These are phyloP conservation scores for Avahi laniger DNA, from an alignment of 2,797 vertebrate species.

Conservation along the genomic window DNA sequence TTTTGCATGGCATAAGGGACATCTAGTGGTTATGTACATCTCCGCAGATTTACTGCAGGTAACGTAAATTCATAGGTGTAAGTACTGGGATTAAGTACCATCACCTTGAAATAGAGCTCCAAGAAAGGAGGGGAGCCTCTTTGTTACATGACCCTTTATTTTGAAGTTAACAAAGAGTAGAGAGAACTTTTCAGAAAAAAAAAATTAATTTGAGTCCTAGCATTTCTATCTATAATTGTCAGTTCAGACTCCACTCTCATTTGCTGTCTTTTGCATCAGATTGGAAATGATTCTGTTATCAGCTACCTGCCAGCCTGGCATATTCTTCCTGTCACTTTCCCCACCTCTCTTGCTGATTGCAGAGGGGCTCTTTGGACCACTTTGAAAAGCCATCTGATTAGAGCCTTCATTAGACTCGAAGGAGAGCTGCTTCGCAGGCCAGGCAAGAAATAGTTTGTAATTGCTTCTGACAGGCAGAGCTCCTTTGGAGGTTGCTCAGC, in stretches of 20 bases:
- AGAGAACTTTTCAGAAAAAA: background rate
- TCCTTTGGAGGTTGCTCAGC: background rate
- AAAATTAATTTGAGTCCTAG: background rate
- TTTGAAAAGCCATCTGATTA: slow-evolving; percentile 82
- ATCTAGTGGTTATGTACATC: slow-evolving; percentile 55
- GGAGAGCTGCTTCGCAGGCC: slow-evolving; percentile 61
- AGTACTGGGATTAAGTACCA: background rate
- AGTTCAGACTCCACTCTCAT: background rate
- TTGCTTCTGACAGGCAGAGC: slow-evolving; percentile 68
- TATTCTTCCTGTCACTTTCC: slow-evolving; percentile 49
- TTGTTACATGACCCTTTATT: background rate
- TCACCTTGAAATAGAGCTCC: background rate
- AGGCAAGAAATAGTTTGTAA: slow-evolving; percentile 76
- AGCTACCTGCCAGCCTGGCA: slow-evolving; percentile 60
- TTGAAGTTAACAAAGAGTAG: background rate
- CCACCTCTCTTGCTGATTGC: slow-evolving; percentile 78
- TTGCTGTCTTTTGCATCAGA: background rate
- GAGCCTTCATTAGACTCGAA: slow-evolving; percentile 74
- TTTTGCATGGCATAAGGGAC: slow-evolving; percentile 54
- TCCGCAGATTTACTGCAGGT: slow-evolving; percentile 46
- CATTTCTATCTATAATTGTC: background rate
- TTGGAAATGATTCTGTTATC: slow-evolving; percentile 64
- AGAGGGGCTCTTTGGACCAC: slow-evolving; percentile 72
- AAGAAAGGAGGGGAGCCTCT: background rate
- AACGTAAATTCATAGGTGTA: background rate